Percentiles rank a stretch among this genome's conserved stretches.
Conservation (phyloP, 2,113 vertebrate genomes). For the Paralichthys olivaceus region DNA sequence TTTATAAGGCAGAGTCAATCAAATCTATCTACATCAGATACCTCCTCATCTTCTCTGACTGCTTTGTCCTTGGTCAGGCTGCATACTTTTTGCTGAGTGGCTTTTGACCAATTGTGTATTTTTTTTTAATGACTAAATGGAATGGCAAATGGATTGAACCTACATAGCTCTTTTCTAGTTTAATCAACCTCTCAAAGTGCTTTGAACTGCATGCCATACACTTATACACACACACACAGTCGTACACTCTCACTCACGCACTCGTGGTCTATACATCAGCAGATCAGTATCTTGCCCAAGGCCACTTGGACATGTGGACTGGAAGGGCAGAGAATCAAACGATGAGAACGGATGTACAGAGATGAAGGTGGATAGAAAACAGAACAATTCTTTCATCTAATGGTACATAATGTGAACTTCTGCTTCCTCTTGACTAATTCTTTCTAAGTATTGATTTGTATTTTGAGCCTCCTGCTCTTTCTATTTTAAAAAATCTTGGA, state of each 20-base stretch:
- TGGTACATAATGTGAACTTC: not conserved
- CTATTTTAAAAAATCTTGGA: not conserved
- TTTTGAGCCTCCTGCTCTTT: not conserved
- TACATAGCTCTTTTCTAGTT: not conserved
- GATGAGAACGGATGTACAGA: too few relatives aligned
- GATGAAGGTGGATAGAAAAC: not conserved
- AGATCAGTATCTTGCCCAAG: not conserved
- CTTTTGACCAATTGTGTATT: not conserved
- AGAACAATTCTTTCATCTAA: not conserved
- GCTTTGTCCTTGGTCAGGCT: not conserved
- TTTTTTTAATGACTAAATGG: not conserved
- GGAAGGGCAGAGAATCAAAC: not conserved
- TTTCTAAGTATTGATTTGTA: slow-evolving; percentile 6
- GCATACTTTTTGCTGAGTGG: not conserved
- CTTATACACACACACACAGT: not conserved
- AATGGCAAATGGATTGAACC: not conserved
- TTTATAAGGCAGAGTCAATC: not conserved
- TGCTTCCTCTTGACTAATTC: not conserved
- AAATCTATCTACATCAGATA: not conserved
- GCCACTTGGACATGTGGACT: not conserved
- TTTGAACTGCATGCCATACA: not conserved
- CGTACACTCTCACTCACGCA: not conserved
- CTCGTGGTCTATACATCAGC: not conserved
- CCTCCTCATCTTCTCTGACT: not conserved
- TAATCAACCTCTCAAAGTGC: not conserved